Percentiles rank a stretch among this genome's conserved stretches.
Evolutionary conservation across 2,888 invertebrate species (phyloP).

Genomic region (Tribolium freemani): DNA sequence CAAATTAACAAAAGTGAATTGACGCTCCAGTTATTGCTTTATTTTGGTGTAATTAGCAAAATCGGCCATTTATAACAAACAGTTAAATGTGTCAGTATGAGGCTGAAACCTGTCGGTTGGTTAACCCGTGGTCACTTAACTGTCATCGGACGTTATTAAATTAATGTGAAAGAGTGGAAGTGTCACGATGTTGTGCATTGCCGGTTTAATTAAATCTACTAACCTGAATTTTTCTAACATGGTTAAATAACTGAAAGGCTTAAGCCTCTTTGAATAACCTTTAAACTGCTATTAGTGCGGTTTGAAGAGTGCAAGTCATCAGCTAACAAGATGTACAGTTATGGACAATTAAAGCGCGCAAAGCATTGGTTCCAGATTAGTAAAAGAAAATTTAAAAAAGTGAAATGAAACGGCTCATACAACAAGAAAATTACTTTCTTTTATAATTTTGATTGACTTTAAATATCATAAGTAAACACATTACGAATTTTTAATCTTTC

Average conservation of each 20-base stretch:
- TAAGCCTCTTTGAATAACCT: neutral
- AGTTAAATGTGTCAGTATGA: neutral
- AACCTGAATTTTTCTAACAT: constrained; percentile 13
- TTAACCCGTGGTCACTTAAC: constrained; percentile 18
- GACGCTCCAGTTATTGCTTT: neutral
- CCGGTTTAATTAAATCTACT: constrained; percentile 7
- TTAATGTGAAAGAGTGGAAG: neutral
- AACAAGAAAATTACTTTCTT: too few species aligned
- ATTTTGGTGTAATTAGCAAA: neutral
- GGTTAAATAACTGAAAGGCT: neutral
- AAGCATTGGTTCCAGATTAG: neutral
- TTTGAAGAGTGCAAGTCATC: neutral
- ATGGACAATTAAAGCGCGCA: neutral
- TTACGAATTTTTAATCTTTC: too few species aligned
- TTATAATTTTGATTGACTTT: too few species aligned
- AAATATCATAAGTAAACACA: too few species aligned
- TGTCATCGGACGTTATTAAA: constrained; percentile 2
- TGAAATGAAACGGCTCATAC: neutral
- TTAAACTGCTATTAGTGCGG: neutral
- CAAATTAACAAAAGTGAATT: neutral
- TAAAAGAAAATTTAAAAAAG: neutral
- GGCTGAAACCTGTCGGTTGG: neutral
- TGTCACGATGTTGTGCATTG: neutral
- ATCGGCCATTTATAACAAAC: neutral
- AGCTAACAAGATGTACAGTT: neutral